Conservation (phyloP, 2,888 invertebrate genomes). For the Prenolepis imparis region DNA sequence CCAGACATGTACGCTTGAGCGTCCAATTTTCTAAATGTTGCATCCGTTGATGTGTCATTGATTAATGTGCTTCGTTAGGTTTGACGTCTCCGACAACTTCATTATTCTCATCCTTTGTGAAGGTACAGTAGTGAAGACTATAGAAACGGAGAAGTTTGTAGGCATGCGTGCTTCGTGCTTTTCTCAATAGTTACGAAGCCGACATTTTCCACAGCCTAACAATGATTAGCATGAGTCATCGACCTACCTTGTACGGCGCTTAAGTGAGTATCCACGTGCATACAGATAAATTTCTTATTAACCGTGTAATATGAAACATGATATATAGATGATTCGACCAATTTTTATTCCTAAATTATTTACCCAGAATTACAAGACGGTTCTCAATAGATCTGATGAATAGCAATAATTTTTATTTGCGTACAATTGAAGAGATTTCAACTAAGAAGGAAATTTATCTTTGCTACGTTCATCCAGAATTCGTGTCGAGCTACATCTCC, state of each 20-base stretch:
- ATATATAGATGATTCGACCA: constrained; percentile 33
- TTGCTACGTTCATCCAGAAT: neutral
- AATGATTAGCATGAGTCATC: constrained; percentile 70
- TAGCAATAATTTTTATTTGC: constrained; percentile 24
- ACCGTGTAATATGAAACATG: neutral
- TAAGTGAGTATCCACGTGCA: neutral
- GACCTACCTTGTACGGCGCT: constrained; percentile 55
- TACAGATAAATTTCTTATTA: constrained; percentile 39
- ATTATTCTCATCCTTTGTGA: neutral
- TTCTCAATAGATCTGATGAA: constrained; percentile 30
- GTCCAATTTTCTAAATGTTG: neutral
- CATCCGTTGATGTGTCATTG: constrained; percentile 6
- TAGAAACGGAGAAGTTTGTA: neutral
- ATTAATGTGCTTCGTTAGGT: constrained; percentile 12
- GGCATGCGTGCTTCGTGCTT: constrained; percentile 49
- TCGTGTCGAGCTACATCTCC: neutral
- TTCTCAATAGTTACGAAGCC: constrained; percentile 64
- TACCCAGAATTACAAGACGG: constrained; percentile 3
- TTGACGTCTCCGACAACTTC: constrained; percentile 6
- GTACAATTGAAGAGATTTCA: constrained; percentile 26
- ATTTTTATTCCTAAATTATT: constrained; percentile 9
- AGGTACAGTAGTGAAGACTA: neutral
- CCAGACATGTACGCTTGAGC: neutral
- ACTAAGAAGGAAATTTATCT: neutral
- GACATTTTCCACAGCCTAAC: constrained; percentile 65